Conservation (phyloP, 2,888 invertebrate genomes). For the Andrena dorsata region DNA sequence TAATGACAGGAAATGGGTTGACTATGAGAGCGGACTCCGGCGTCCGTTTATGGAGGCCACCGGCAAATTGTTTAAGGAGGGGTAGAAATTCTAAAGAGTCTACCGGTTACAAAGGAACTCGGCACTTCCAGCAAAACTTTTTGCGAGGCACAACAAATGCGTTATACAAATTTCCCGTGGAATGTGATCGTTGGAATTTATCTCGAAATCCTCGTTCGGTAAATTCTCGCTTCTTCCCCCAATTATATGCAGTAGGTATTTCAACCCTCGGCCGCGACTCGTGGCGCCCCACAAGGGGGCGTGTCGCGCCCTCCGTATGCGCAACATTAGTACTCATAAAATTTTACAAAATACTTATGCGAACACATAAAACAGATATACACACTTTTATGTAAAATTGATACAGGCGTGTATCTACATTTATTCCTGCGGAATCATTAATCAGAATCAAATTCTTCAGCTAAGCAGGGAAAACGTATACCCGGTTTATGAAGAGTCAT, state of each 20-base stretch:
- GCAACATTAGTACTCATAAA: background rate
- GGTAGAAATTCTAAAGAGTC: slow-evolving; percentile 73
- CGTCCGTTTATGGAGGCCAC: slow-evolving; percentile 74
- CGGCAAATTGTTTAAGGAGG: slow-evolving; percentile 74
- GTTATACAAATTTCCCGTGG: background rate
- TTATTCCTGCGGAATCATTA: too few species aligned
- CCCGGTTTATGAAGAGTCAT: too few species aligned
- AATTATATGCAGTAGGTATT: background rate
- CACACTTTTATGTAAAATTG: too few species aligned
- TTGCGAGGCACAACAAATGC: slow-evolving; percentile 50
- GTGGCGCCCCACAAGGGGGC: too few species aligned
- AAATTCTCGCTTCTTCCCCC: background rate
- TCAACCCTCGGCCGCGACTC: too few species aligned
- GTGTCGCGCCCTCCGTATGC: background rate
- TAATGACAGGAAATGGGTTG: slow-evolving; percentile 76
- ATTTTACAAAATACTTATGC: background rate
- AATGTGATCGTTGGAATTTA: background rate
- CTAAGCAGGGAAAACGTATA: too few species aligned
- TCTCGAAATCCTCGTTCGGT: background rate
- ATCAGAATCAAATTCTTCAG: too few species aligned
- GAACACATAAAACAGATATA: too few species aligned
- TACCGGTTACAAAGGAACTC: slow-evolving; percentile 69
- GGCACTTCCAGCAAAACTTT: slow-evolving; percentile 61
- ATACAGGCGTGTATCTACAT: too few species aligned
- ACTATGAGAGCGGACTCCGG: slow-evolving; percentile 63